Evolutionary conservation across 2,113 vertebrate species (phyloP).

Genomic region (Lutjanus erythropterus): DNA sequence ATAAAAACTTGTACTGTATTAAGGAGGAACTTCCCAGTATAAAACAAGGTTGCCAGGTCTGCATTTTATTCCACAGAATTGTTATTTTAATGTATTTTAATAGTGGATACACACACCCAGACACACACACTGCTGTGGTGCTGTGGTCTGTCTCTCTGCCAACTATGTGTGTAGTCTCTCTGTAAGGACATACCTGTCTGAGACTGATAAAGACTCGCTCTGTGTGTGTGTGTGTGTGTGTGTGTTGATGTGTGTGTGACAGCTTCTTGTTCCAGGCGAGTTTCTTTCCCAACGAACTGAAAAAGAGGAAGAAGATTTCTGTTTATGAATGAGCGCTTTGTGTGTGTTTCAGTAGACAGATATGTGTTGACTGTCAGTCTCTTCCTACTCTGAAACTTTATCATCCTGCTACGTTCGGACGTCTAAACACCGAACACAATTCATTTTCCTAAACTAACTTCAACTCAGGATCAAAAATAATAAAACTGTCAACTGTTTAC

Average conservation of each 20-base stretch:
- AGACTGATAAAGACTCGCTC: conserved; percentile 33
- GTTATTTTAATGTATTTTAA: too few relatives aligned
- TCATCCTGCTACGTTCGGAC: conserved; percentile 20
- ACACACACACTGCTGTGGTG: conserved; percentile 2
- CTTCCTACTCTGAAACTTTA: conserved; percentile 32
- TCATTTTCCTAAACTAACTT: too few relatives aligned
- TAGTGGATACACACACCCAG: neutral
- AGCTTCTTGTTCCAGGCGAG: conserved; percentile 64
- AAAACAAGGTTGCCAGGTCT: too few relatives aligned
- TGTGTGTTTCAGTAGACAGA: conserved; percentile 28
- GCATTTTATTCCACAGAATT: too few relatives aligned
- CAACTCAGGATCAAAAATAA: too few relatives aligned
- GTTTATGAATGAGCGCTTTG: conserved; percentile 66
- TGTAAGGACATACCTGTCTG: conserved; percentile 49
- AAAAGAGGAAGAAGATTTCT: conserved; percentile 53
- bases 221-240: conserved; percentile 32
- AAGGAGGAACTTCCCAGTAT: too few relatives aligned
- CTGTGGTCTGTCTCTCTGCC: conserved; percentile 34
- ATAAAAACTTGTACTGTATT: too few relatives aligned
- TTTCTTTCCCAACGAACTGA: conserved; percentile 45
- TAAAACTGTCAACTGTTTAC: too few relatives aligned
- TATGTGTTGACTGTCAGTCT: neutral
- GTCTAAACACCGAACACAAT: too few relatives aligned
- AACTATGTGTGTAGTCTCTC: conserved; percentile 45
- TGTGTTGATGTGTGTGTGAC: conserved; percentile 42